Percentiles rank a stretch among this genome's conserved stretches.
Conservation (phyloP, 64 coral and sea anemone genomes). For the Pocillopora verrucosa region DNA sequence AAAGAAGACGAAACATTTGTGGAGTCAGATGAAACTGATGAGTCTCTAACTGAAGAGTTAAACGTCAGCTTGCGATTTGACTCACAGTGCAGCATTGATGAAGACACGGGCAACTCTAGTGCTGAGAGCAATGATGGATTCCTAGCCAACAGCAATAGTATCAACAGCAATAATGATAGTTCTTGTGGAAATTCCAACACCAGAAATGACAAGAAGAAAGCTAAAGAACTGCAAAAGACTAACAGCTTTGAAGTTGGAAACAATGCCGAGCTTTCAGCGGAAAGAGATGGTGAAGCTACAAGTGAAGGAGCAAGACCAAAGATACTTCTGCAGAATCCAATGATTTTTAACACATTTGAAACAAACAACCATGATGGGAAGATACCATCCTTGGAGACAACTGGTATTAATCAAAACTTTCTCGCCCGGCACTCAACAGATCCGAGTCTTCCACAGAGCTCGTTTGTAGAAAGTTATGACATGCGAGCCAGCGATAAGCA, state of each 20-base stretch:
- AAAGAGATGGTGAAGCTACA: background rate
- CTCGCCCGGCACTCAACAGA: conserved; percentile 8
- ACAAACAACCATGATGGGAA: background rate
- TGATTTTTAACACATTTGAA: too few species aligned
- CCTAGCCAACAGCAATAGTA: background rate
- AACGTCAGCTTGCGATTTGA: background rate
- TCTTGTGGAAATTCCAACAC: background rate
- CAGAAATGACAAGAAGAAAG: background rate
- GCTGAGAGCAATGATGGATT: background rate
- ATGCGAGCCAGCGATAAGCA: background rate
- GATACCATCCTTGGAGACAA: background rate
- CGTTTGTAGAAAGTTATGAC: background rate
- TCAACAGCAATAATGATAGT: background rate
- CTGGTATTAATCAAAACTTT: conserved; percentile 4
- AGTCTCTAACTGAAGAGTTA: background rate
- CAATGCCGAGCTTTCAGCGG: background rate
- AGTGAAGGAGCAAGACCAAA: conserved; percentile 17
- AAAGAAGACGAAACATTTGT: background rate
- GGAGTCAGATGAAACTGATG: background rate
- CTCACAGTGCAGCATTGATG: background rate
- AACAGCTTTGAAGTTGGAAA: too few species aligned
- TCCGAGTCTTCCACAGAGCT: background rate
- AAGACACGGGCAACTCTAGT: background rate
- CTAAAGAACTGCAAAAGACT: background rate
- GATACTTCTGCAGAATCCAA: background rate